These are phyloP conservation scores for Pseudopodoces humilis DNA, from an alignment of 2,113 vertebrate species.

Conservation along the genomic window DNA sequence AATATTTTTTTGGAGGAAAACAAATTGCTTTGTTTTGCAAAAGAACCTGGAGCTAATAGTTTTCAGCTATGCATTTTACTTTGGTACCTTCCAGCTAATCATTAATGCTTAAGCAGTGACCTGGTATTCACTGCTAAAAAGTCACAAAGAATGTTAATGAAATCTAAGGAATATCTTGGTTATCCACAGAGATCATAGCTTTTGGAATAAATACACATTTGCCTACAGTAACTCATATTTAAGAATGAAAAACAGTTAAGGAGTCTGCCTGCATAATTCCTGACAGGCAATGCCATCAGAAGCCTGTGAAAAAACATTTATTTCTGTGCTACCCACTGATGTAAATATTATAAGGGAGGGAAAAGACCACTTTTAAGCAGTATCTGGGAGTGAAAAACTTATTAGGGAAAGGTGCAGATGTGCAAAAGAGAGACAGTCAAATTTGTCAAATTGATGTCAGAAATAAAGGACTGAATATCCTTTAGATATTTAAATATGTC, in stretches of 20 bases:
- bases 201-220: neutral
- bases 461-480: neutral
- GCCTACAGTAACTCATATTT: neutral
- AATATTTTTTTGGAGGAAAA: neutral
- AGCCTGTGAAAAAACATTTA: neutral
- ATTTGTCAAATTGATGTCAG: neutral
- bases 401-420: neutral
- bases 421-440: neutral
- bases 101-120: neutral
- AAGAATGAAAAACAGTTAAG: neutral
- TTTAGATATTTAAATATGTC: constrained; percentile 4
- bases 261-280: neutral
- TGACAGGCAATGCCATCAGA: neutral
- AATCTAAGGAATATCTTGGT: neutral
- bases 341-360: neutral
- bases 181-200: neutral
- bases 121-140: neutral
- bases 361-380: neutral
- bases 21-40: neutral
- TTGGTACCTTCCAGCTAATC: neutral
- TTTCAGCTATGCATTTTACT: neutral
- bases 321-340: neutral
- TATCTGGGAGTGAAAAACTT: neutral
- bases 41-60: neutral
- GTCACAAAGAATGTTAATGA: neutral